Evolutionary conservation across 2,113 vertebrate genomes (phyloP), one percentile per base, ranked within the genome.

Genomic region (Leptobrachium ailaonicum): DNA sequence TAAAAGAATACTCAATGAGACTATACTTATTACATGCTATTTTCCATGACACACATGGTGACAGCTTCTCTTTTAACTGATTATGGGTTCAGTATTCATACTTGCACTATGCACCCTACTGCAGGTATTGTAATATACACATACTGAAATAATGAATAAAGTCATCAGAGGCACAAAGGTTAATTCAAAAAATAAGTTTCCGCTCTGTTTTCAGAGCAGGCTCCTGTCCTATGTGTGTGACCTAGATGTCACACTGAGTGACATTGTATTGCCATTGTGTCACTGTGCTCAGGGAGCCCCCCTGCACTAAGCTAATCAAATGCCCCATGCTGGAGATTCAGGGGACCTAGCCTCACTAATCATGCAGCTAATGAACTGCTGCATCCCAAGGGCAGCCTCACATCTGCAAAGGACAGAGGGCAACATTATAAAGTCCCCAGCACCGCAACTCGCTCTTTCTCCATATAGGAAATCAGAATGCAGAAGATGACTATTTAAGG

Each of bases 221-320:
- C 8, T 42, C 66, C 64, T 75, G 72, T 71, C 53, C 71, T 80
- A 71, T 74, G 64, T 56, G 12, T 68, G 75, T 76, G 79, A 80
- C 79, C 79, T 80, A 80, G 47, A 80, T 80, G 79, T 80, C 79
- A 80, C 64, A 9, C 42, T 80, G 71, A 80, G 79, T 80, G 79
- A 80, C 79, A 80, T 80, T 80, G 71, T 62, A 69, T 42, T 69
- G 79, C 71, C 79, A 69, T 68, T 75, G 72, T 80, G 72, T 75
- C 71, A 80, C 64, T 41, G 64, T 69, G 79, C 72, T 80, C 79
- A 50, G 79, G 79, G 79, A 80, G 64, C 41, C 66, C 41, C 79
- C 79, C 53, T 68, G 72, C 79, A 80, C 79, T 71, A 69, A 80
- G 79, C 79, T 80, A 75, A 80, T 80, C 79, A 80, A n/a, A 75